A percentile compares a stretch with the other conserved stretches of the same genome.
These are phyloP conservation scores for Ellobius talpinus DNA, from an alignment of 2,113 vertebrate genomes.

Conservation along the genomic window DNA sequence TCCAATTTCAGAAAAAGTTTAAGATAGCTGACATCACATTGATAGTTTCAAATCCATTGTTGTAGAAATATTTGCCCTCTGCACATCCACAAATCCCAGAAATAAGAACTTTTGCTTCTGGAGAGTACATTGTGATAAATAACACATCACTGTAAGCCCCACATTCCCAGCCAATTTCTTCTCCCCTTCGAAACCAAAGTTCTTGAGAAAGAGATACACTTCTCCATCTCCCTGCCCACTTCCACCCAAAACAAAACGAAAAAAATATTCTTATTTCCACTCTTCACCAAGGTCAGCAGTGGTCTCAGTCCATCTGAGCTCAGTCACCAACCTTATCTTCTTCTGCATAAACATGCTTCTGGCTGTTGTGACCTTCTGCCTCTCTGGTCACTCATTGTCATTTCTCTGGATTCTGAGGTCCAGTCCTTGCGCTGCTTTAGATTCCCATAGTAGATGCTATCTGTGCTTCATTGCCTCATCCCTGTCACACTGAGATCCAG, in stretches of 20 bases:
- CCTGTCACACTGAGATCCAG: neutral
- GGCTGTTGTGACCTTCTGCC: neutral
- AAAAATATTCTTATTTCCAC: neutral
- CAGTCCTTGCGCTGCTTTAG: neutral
- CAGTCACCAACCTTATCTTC: neutral
- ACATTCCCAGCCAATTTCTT: neutral
- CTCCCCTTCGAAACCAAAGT: conserved; percentile 20
- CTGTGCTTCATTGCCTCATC: neutral
- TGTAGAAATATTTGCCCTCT: neutral
- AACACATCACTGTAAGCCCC: neutral
- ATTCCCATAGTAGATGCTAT: neutral
- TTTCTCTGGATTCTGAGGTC: neutral
- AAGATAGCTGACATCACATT: neutral
- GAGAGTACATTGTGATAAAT: neutral
- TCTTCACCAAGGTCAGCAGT: neutral
- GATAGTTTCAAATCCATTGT: neutral
- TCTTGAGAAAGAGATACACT: neutral
- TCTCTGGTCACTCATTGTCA: neutral
- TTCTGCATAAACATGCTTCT: neutral
- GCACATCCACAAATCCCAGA: neutral
- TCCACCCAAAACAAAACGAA: neutral
- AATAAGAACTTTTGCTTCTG: neutral
- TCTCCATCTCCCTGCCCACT: neutral
- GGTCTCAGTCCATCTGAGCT: neutral
- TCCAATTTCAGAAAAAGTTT: neutral